These are phyloP conservation scores for Mustelus asterias DNA, from an alignment of 2,113 vertebrate genomes.

Conservation along the genomic window DNA sequence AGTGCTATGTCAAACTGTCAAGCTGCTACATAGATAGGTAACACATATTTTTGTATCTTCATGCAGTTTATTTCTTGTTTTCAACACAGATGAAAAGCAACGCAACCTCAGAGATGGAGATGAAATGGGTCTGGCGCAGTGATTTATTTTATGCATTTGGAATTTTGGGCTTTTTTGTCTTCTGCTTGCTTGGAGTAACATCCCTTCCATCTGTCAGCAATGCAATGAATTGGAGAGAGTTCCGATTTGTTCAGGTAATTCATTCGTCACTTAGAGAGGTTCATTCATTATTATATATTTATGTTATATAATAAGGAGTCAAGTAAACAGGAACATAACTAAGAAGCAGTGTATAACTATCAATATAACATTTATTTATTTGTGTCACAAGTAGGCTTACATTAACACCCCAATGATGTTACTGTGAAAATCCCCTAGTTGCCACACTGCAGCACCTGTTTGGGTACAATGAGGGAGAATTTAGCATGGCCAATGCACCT, in stretches of 20 bases:
- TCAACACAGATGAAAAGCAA: slow-evolving; percentile 59
- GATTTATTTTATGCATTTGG: slow-evolving; percentile 76
- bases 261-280: neutral
- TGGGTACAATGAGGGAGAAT: too few relatives aligned
- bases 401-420: too few relatives aligned
- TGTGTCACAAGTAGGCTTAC: too few relatives aligned
- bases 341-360: neutral
- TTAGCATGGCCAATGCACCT: too few relatives aligned
- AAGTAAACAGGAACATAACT: neutral
- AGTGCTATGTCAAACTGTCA: neutral
- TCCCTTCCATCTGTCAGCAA: slow-evolving; percentile 94
- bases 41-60: neutral
- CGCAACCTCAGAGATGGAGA: slow-evolving; percentile 56
- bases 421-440: too few relatives aligned
- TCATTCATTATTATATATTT: neutral
- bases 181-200: slow-evolving; percentile 81
- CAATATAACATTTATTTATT: neutral
- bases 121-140: slow-evolving; percentile 59
- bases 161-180: slow-evolving; percentile 81
- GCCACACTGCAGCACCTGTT: too few relatives aligned
- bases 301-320: neutral
- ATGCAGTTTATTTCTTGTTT: neutral
- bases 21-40: neutral
- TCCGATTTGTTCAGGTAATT: slow-evolving; percentile 84
- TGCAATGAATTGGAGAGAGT: slow-evolving; percentile 90